Percentiles rank a stretch among this genome's conserved stretches.
Evolutionary conservation across 2,888 invertebrate genomes (phyloP).

Genomic region (Aphidius colemani): DNA sequence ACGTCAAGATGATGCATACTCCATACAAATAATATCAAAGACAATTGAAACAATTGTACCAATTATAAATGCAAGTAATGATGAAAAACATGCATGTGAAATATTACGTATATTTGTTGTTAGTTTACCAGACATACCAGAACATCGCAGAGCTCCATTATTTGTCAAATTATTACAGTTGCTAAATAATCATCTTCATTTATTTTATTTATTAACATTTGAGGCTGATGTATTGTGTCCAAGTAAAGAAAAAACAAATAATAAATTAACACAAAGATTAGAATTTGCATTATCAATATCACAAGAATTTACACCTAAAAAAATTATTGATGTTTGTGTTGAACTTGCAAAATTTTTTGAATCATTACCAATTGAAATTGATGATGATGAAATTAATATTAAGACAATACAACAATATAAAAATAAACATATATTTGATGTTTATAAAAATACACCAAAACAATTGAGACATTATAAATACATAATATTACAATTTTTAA

Average conservation of each 20-base stretch:
- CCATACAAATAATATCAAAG: conserved; percentile 88
- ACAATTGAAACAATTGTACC: conserved; percentile 91
- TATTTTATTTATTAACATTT: conserved; percentile 73
- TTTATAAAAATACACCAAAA: conserved; percentile 70
- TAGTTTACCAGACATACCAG: conserved; percentile 89
- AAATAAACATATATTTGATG: conserved; percentile 65
- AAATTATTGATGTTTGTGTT: conserved; percentile 69
- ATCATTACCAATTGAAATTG: conserved; percentile 69
- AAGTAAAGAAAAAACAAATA: conserved; percentile 45
- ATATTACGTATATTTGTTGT: conserved; percentile 89
- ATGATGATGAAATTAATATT: conserved; percentile 58
- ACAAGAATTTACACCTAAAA: conserved; percentile 69
- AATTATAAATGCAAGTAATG: conserved; percentile 65
- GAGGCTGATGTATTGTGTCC: conserved; percentile 69
- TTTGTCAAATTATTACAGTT: conserved; percentile 80
- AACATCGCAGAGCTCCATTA: conserved; percentile 83
- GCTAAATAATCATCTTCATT: conserved; percentile 72
- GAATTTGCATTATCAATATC: conserved; percentile 73
- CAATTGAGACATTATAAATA: conserved; percentile 87
- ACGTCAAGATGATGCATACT: conserved; percentile 92
- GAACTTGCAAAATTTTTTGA: conserved; percentile 71
- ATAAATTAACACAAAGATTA: conserved; percentile 53
- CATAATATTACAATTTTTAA: conserved; percentile 74
- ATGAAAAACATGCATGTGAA: conserved; percentile 64
- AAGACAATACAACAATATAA: conserved; percentile 33